Evolutionary conservation across 1,140 invertebrate genomes (phyloP), one percentile per base, ranked within the genome.

Genomic region (Drosophila ercepeae): DNA sequence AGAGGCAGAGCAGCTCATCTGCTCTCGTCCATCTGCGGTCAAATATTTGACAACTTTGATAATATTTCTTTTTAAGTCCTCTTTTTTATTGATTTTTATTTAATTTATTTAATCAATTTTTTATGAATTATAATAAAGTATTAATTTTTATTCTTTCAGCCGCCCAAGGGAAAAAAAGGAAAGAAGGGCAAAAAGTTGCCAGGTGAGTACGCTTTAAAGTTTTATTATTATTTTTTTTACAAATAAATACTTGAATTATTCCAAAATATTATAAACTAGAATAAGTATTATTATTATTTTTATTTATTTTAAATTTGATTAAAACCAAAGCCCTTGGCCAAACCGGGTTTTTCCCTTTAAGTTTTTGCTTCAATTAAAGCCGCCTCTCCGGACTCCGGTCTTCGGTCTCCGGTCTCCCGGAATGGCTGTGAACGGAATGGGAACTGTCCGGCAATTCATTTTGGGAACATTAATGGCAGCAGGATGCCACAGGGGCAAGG

Each of bases 111-210:
- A 7, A 39, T 9, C n/a, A n/a, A n/a, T n/a, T n/a, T n/a, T n/a
- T n/a, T n/a, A n/a, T n/a, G n/a, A n/a, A n/a, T 29, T 13, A n/a
- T 27, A 11, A 1, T 25, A 25, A 58, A 13, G 0, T 11, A 11
- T 4, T 11, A 32, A 4, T 5, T 25, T 39, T 52, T 50, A 23
- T 27, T 51, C 32, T 59, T 52, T 18, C 83, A 88, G 82, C 82
- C 82, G 49, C 82, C 82, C 25, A 89, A 89, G 67, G 74, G 75
- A 11, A 89, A 89, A 60, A 89, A 89, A 44, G 89, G 89, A 36
- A 90, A 90, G 46, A 90, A 90, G 60, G 89, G 89, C 69, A 88
- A 88, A 18, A 88, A 88, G 32, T 6, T 88, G 74, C 89, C 89
- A 64, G 82, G 89, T 90, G 48, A 90, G 89, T 86, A n/a, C 11